These are phyloP conservation scores for Ranitomeya variabilis DNA, from an alignment of 2,113 vertebrate genomes.

Conservation along the genomic window DNA sequence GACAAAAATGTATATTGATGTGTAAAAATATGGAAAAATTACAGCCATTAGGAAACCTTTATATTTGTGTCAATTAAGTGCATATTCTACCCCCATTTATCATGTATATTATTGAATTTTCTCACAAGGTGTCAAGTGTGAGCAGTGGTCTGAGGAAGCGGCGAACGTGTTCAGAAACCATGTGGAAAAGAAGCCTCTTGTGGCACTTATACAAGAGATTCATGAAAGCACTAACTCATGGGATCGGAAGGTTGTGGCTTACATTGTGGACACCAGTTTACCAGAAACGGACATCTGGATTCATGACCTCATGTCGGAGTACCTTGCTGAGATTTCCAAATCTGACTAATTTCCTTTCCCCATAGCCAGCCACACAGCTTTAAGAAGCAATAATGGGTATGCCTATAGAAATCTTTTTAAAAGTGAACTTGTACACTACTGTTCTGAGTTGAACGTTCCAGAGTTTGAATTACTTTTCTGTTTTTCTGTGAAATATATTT, in stretches of 20 bases:
- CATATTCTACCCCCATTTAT: too few relatives aligned
- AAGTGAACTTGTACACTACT: conserved; percentile 64
- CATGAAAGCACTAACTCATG: conserved; percentile 74
- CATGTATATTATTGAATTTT: conserved; percentile 19
- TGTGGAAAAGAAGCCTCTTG: conserved; percentile 87
- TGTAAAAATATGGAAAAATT: too few relatives aligned
- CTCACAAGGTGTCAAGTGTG: conserved; percentile 77
- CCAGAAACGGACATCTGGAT: conserved; percentile 87
- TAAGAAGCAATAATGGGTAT: conserved; percentile 69
- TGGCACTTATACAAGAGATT: conserved; percentile 83
- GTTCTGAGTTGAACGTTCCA: conserved; percentile 66
- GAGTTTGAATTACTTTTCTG: conserved; percentile 60
- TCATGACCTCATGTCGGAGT: conserved; percentile 84
- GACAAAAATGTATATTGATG: too few relatives aligned
- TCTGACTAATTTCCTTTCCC: conserved; percentile 68
- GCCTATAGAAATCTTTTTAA: conserved; percentile 63
- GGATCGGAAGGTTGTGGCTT: conserved; percentile 80
- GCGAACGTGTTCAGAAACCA: conserved; percentile 91
- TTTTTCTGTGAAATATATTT: conserved; percentile 68
- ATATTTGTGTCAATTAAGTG: too few relatives aligned
- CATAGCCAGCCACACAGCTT: conserved; percentile 44
- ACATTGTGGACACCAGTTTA: conserved; percentile 85
- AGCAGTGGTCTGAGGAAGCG: conserved; percentile 88
- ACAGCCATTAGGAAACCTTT: too few relatives aligned
- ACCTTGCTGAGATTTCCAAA: conserved; percentile 72